Percentiles rank a stretch among this genome's conserved stretches.
phyloP scores from a whole-genome alignment of 2,888 invertebrate species.

The Spodoptera exigua region DNA sequence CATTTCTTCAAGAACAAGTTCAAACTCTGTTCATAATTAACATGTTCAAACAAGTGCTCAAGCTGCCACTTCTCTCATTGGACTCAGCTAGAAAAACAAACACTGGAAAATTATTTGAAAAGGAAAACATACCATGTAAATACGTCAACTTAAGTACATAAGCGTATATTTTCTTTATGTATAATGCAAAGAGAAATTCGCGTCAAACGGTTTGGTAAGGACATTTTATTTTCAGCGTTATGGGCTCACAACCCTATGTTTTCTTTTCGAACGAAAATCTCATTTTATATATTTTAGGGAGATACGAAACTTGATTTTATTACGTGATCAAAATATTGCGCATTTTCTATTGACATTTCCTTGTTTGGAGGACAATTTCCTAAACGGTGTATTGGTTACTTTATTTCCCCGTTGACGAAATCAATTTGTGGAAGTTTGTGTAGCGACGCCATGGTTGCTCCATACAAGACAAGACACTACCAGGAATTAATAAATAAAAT shows the following conservation, averaged over 20 bases:
- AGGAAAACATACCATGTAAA: constrained; percentile 31
- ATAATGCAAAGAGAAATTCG: constrained; percentile 28
- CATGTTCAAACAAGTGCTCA: constrained; percentile 57
- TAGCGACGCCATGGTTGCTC: too few species aligned
- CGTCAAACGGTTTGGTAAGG: constrained; percentile 39
- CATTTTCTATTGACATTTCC: constrained; percentile 17
- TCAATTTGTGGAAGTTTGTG: too few species aligned
- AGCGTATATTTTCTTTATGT: constrained; percentile 27
- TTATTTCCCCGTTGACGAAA: too few species aligned
- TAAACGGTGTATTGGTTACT: too few species aligned
- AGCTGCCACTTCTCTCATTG: constrained; percentile 43
- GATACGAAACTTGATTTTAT: constrained; percentile 38
- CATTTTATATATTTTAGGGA: constrained; percentile 40
- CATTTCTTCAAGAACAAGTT: constrained; percentile 48
- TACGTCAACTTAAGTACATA: constrained; percentile 16
- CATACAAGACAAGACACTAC: too few species aligned
- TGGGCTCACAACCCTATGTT: constrained; percentile 33
- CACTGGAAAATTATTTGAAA: constrained; percentile 45
- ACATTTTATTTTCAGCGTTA: constrained; percentile 42
- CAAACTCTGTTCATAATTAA: constrained; percentile 55
- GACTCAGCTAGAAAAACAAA: constrained; percentile 51
- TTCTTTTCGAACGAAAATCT: constrained; percentile 41
- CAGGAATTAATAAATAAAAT: too few species aligned
- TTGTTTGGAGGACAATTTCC: constrained; percentile 15
- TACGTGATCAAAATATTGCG: constrained; percentile 25